Evolutionary conservation across 2,113 vertebrate genomes (phyloP).

Genomic region (Lagopus muta): DNA sequence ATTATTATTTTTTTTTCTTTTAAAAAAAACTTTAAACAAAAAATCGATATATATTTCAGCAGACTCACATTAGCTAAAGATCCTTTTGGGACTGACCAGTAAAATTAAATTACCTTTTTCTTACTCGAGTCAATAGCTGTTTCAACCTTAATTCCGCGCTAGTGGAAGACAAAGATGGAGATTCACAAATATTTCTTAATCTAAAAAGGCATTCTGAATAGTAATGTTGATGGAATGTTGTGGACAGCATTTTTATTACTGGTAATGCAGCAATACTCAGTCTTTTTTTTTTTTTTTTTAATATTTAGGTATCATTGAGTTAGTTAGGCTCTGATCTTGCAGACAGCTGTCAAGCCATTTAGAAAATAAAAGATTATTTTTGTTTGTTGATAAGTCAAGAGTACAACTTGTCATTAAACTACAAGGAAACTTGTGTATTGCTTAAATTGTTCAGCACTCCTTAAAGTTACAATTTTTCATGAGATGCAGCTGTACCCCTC

Average conservation of each 20-base stretch:
- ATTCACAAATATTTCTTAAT: not conserved
- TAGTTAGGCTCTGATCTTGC: not conserved
- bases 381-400: not conserved
- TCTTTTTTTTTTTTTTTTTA: not conserved
- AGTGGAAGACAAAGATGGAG: not conserved
- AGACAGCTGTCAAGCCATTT: not conserved
- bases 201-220: not conserved
- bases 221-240: not conserved
- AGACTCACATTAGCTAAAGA: slow-evolving; percentile 71
- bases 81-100: slow-evolving; percentile 67
- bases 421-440: not conserved
- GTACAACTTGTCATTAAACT: not conserved
- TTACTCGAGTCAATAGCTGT: slow-evolving; percentile 45
- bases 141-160: not conserved
- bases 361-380: not conserved
- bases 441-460: not conserved
- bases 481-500: not conserved
- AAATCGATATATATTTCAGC: slow-evolving; percentile 72
- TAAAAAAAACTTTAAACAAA: slow-evolving; percentile 66
- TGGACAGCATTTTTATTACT: not conserved
- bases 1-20: not conserved
- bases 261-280: not conserved
- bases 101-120: slow-evolving; percentile 73
- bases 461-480: not conserved
- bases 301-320: not conserved